Base-by-base conservation (phyloP, 2,113 vertebrate species). In the Suncus etruscus region DNA sequence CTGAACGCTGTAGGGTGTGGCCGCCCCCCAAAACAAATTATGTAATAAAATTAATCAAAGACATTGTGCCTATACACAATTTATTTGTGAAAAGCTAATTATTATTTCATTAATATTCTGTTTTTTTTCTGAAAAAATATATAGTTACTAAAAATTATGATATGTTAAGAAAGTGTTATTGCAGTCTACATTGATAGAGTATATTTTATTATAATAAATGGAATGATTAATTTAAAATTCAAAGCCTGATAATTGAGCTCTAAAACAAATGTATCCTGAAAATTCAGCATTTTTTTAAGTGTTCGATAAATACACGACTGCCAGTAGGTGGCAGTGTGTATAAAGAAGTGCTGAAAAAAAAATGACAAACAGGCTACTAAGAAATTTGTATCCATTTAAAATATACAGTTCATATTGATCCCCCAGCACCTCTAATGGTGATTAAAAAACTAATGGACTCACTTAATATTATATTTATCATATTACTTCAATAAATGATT, bases 271-370 rank as follows among this genome's bases (percentile, higher is more conserved):
- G 24, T 14, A 69, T 25, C 15, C 5, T 70, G 66, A 78, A 89
- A 86, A 82, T 15, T 14, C 14, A 51, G 14, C 24, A 1, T 68
- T 0, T 12, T 29, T 27, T 90, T 70, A 25, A 14, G 58, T 6
- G 3, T 22, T 39, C 48, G 20, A 74, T 39, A 54, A 76, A 63
- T 20, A 58, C 25, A 58, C 0, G 77, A 0, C 11, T 32, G 80
- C 95, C 96, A 96, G 94, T 51, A 96, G 96, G 79, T 95, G 96
- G 96, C 96, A 92, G 87, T 95, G 69, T 95, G 79, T 83, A 86
- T 95, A 94, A 27, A 31, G 81, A 82, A 87, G 81, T 95, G 61
- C 50, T 31, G 69, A 5, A 76, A 72, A 75, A 94, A 75, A 58
- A 90, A 76, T 20, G 22, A 20, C 54, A 51, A 39, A 16, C 15